Percentiles rank a stretch among this genome's conserved stretches.
phyloP scores from a whole-genome alignment of 2,797 vertebrate genomes.

The Melanitta fusca region DNA sequence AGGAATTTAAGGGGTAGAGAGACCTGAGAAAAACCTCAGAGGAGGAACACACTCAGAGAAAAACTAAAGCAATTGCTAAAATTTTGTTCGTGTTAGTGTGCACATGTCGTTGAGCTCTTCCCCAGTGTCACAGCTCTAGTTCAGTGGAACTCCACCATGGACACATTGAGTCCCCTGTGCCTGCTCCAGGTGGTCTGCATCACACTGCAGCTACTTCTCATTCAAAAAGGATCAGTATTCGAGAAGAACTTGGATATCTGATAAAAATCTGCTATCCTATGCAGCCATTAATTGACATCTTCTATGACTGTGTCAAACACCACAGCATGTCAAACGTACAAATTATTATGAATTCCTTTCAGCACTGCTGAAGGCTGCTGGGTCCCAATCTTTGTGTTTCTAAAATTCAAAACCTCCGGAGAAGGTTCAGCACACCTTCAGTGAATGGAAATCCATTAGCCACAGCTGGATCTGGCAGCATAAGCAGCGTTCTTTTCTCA shows the following conservation, averaged over 20 bases:
- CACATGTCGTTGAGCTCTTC: background rate
- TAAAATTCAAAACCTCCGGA: background rate
- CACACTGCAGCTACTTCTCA: background rate
- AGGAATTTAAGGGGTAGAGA: constrained; percentile 12
- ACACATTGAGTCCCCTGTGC: rapidly evolving
- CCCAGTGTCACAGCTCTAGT: background rate
- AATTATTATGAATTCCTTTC: background rate
- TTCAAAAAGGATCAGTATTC: background rate
- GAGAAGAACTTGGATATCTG: background rate
- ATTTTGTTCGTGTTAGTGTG: background rate
- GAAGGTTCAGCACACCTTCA: background rate
- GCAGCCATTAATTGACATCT: background rate
- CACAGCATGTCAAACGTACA: background rate
- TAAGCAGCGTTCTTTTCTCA: background rate
- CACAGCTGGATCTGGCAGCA: background rate
- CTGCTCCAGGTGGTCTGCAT: background rate
- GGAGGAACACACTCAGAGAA: constrained; percentile 16
- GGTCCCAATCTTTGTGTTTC: background rate
- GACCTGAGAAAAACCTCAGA: constrained; percentile 3
- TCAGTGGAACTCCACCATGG: background rate
- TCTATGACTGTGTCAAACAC: background rate
- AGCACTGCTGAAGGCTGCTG: background rate
- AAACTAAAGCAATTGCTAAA: background rate
- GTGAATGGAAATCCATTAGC: background rate
- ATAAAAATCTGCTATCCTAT: background rate